A percentile compares a stretch with the other conserved stretches of the same genome.
Conservation (phyloP, 1,140 invertebrate genomes). For the Phocides pigmalion region DNA sequence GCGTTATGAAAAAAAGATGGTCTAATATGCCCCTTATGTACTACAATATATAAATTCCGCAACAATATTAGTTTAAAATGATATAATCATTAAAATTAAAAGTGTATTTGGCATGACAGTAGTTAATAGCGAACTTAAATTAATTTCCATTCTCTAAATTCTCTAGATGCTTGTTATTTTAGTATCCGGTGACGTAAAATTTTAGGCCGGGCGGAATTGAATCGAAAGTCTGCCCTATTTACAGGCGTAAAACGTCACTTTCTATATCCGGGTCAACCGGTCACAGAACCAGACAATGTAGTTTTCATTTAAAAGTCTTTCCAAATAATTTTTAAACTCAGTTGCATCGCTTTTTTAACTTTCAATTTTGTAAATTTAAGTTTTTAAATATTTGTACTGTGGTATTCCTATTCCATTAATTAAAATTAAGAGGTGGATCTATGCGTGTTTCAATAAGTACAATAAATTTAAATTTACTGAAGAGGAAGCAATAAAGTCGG, state of each 20-base stretch:
- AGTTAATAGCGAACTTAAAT: background rate
- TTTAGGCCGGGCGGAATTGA: background rate
- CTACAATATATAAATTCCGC: too few species aligned
- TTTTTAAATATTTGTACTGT: too few species aligned
- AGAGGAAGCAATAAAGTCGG: too few species aligned
- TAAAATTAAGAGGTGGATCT: background rate
- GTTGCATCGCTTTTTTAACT: slow-evolving; percentile 2
- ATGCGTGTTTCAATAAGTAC: too few species aligned
- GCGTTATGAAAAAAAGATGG: too few species aligned
- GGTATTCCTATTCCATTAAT: too few species aligned
- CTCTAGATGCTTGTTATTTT: slow-evolving; percentile 3
- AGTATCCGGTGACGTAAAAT: background rate
- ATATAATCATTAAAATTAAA: too few species aligned
- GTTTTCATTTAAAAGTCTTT: slow-evolving; percentile 9
- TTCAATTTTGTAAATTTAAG: background rate
- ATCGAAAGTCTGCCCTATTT: slow-evolving; percentile 5
- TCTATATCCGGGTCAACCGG: slow-evolving; percentile 21
- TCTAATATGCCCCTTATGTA: too few species aligned
- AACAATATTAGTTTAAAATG: too few species aligned
- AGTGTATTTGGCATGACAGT: too few species aligned
- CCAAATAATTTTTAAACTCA: slow-evolving; percentile 8
- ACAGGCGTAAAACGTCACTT: background rate
- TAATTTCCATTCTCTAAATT: background rate
- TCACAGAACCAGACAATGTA: slow-evolving; percentile 12
- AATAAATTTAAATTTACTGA: too few species aligned